phyloP scores from a whole-genome alignment of 2,888 invertebrate genomes.

The Trachelus troglodyta region DNA sequence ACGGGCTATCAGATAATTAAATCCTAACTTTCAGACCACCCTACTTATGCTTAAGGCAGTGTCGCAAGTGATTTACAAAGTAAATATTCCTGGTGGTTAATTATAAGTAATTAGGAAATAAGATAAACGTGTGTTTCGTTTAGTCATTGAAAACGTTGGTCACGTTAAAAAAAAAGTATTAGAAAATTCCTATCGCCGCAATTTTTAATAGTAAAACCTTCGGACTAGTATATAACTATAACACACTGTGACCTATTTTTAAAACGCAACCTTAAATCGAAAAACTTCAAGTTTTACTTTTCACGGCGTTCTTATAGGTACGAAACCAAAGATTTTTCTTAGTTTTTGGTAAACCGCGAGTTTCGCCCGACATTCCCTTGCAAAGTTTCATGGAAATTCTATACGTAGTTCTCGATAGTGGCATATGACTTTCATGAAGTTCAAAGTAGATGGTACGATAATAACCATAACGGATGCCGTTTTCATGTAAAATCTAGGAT shows the following conservation, averaged over 20 bases:
- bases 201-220: slow-evolving; percentile 76
- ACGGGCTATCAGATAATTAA: slow-evolving; percentile 57
- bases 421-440: too few species aligned
- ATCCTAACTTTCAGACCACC: slow-evolving; percentile 36
- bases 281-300: too few species aligned
- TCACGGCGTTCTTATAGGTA: too few species aligned
- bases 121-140: slow-evolving; percentile 75
- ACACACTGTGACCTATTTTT: background rate
- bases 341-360: too few species aligned
- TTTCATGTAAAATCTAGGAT: too few species aligned
- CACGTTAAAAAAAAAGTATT: slow-evolving; percentile 72
- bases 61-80: slow-evolving; percentile 26
- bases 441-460: too few species aligned
- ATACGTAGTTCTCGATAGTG: too few species aligned
- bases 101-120: slow-evolving; percentile 41
- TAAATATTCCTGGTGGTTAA: slow-evolving; percentile 35
- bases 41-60: slow-evolving; percentile 42
- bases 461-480: too few species aligned
- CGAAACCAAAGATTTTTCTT: too few species aligned
- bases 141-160: slow-evolving; percentile 75
- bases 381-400: too few species aligned
- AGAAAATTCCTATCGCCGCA: slow-evolving; percentile 77
- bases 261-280: too few species aligned
- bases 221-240: slow-evolving; percentile 66
- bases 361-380: too few species aligned